Evolutionary conservation across 2,113 vertebrate genomes (phyloP), one percentile per base, ranked within the genome.

Genomic region (Ellobius talpinus): DNA sequence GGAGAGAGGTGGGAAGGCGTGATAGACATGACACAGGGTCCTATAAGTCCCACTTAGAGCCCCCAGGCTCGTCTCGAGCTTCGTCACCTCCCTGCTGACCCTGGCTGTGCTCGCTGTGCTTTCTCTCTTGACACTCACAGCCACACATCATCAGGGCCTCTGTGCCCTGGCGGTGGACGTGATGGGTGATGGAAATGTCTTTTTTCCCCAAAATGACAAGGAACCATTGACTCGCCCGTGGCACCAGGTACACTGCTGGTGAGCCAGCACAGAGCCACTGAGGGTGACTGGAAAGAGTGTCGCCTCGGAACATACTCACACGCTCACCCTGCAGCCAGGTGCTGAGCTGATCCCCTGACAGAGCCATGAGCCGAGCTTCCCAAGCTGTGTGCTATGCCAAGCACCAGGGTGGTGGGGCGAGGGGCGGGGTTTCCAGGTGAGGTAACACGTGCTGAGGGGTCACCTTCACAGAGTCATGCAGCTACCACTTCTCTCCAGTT

Each of bases 161-260:
- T 65, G 5, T 13, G n/a, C 21, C 1, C 78, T 82, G 36, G 36
- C 24, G 14, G 21, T 11, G 79, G 79, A 8, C 6, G 55, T 8
- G 23, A 39, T 26, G 79, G 12, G 55, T 8, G 23, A 39, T 26
- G 79, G 55, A 36, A n/a, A n/a, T 36, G 33, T 11, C 45, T 36
- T 78, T 61, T 9, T 10, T 45, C 26, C 16, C 84, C 3, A 9
- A 66, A 45, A 31, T 45, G 45, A 39, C 89, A 72, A 26, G 12
- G 21, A n/a, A 47, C 17, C 70, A 58, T 1, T 0, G 36, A 21
- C 81, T 36, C 66, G 29, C 1, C 2, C 0, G 0, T 47, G 88
- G 74, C 17, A 3, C 3, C 45, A 85, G 47, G 19, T 47, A 31
- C 23, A n/a, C 61, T 85, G 50, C 42, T 45, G 3, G 78, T 8